Evolutionary conservation across 2,888 invertebrate genomes (phyloP), one percentile per base, ranked within the genome.

Genomic region (Polylopha cassiicola): DNA sequence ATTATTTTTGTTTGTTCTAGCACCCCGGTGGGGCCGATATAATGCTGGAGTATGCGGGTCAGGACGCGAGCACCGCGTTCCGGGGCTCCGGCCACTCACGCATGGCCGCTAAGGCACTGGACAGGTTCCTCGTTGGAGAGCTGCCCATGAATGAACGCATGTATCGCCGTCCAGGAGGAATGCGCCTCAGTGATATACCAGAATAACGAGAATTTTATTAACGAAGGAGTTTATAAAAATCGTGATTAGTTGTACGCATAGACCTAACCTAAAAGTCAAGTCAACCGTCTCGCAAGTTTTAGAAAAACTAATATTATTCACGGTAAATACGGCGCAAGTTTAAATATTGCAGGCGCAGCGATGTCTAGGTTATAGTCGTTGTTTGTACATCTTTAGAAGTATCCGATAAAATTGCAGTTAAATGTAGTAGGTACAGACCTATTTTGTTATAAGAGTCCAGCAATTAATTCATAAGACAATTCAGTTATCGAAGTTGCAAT

Each of bases 11-110:
- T 41, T 67, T 60, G 71, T 73, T 73, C 3, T 65, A 92, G 89
- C 95, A 96, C 76, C 95, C 95, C 0, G 95, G 95, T 36, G 95
- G 95, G 4, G 87, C 87, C 6, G 94, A 95, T 47, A 88, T 95
- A 9, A 88, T 96, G 53, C 68, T 94, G 53, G 95, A 96, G 59
- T 90, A 94, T 68, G 95, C 94, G 0, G 95, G 95, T 0, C 87
- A 92, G 6, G 95, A 95, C 69, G 95, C 94, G 0, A 95, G 93
- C 14, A 85, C 92, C 1, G 92, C 95, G 0, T 95, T 95, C 76
- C 87, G 92, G 8, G 91, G 93, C 29, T 90, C 92, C 0, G 94
- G 95, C 0, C 95, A 95, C 62, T 91, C 92, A 2, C 80, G 84
- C 7, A 84, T 79, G 44, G 93, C 94, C 0, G 73, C 88, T 14